Evolutionary conservation across 1,140 invertebrate genomes (phyloP), one percentile per base, ranked within the genome.

Genomic region (Euwallacea similis): DNA sequence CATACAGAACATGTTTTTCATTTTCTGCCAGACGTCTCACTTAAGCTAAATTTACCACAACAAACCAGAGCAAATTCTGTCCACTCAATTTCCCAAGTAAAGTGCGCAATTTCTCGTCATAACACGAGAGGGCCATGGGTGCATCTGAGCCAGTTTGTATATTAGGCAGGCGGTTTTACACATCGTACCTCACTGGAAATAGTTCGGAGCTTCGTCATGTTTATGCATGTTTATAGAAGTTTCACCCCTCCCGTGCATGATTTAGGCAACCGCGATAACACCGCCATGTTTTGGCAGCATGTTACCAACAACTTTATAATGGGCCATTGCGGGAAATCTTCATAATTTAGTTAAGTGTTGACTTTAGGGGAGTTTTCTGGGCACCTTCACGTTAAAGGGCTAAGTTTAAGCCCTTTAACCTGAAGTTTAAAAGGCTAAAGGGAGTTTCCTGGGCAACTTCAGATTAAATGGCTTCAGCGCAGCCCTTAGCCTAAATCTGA

Each of bases 191-290:
- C 21, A 67, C n/a, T 33, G 7, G 13, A 46, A 68, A 68, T 60
- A n/a, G 15, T 55, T 56, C 7, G 47, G 41, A 7, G 21, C 63
- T 66, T 66, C 41, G 56, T 43, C 42, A 47, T 68, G 66, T 59
- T 68, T 68, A 68, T 68, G 66, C 66, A 68, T 68, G 66, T 44
- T 59, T 47, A 60, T n/a, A 60, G 15, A 60, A 60, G 42, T 60
- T 66, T 58, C 16, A 42, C 56, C 56, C 8, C 47, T 60, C 55
- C 56, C 47, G 44, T 43, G 33, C 44, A 60, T 68, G 56, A 68
- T 68, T 68, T 68, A 60, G 44, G 43, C 44, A 47, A 59, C 55
- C 56, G 66, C 66, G 42, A 68, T 68, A 43, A 47, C 60, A 59
- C 55, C 56, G 66, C 66, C 44, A 68, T 68, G 56, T 60, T 68